A percentile compares a stretch with the other conserved stretches of the same genome.
These are phyloP conservation scores for Bombus difficillimus DNA, from an alignment of 1,140 invertebrate genomes.

Conservation along the genomic window DNA sequence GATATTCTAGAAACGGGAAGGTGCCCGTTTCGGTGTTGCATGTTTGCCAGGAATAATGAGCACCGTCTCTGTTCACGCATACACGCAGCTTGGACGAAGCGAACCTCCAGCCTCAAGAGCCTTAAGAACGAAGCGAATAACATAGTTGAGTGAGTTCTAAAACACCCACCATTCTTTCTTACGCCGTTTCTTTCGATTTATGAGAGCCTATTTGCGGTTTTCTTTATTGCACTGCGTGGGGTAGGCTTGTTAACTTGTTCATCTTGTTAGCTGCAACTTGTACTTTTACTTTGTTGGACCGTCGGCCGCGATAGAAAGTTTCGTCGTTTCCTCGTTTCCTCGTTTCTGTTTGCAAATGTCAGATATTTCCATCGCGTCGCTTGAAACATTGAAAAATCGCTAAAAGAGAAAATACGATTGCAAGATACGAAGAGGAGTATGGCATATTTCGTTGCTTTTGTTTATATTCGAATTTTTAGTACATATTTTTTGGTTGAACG, in stretches of 20 bases:
- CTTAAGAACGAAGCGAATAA: not conserved
- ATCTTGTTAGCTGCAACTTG: not conserved
- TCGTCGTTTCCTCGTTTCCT: not conserved
- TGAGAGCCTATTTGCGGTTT: slow-evolving; percentile 17
- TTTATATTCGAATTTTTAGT: too few relatives aligned
- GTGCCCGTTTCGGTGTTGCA: not conserved
- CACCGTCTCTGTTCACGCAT: not conserved
- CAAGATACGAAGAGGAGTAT: too few relatives aligned
- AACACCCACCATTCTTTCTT: slow-evolving; percentile 27
- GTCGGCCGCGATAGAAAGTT: not conserved
- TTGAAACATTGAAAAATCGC: too few relatives aligned
- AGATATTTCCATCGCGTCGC: not conserved
- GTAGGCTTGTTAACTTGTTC: slow-evolving; percentile 12
- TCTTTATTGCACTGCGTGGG: slow-evolving; percentile 28
- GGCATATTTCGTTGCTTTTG: too few relatives aligned
- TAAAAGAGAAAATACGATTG: too few relatives aligned
- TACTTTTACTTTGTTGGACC: slow-evolving; percentile 1
- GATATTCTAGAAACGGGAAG: slow-evolving; percentile 6
- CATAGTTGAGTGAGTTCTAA: not conserved
- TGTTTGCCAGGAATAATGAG: slow-evolving; percentile 21
- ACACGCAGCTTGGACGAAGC: not conserved
- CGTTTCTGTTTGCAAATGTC: slow-evolving; percentile 1
- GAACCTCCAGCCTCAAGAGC: not conserved
- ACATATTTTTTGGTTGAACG: too few relatives aligned
- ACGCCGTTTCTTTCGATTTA: slow-evolving; percentile 32